A percentile compares a stretch with the other conserved stretches of the same genome.
phyloP scores from a whole-genome alignment of 1,140 invertebrate genomes.

The Dufourea novaeangliae region DNA sequence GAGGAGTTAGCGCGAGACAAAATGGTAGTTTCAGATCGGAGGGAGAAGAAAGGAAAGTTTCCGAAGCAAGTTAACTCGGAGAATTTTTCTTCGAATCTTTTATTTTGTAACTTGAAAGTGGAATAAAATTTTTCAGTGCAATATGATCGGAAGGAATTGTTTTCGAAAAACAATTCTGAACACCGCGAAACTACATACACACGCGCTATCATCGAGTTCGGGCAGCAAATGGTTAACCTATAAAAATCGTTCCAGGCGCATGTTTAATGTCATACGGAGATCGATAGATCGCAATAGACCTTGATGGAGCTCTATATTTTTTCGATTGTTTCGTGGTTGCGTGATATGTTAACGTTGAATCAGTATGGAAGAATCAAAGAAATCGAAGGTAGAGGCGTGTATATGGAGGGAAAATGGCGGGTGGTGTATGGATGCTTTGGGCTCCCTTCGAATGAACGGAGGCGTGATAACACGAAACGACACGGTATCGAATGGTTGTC shows the following conservation, averaged over 20 bases:
- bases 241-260: not conserved
- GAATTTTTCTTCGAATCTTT: too few relatives aligned
- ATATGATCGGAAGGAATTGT: too few relatives aligned
- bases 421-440: not conserved
- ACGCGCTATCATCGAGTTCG: too few relatives aligned
- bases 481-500: conserved; percentile 27
- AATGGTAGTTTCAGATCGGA: too few relatives aligned
- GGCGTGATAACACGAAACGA: conserved; percentile 5
- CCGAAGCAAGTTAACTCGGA: too few relatives aligned
- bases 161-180: too few relatives aligned
- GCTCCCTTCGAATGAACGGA: not conserved
- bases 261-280: not conserved
- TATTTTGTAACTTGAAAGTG: too few relatives aligned
- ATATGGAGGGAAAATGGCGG: not conserved
- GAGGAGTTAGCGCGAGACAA: not conserved
- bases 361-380: not conserved
- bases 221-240: too few relatives aligned
- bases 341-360: not conserved
- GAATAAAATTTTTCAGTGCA: too few relatives aligned
- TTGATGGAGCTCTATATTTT: too few relatives aligned
- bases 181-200: too few relatives aligned
- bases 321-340: not conserved
- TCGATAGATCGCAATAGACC: not conserved
- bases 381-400: not conserved
- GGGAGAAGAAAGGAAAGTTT: too few relatives aligned